Percentiles rank a stretch among this genome's conserved stretches.
phyloP scores from a whole-genome alignment of 2,113 vertebrate species.

The Opisthocomus hoazin region DNA sequence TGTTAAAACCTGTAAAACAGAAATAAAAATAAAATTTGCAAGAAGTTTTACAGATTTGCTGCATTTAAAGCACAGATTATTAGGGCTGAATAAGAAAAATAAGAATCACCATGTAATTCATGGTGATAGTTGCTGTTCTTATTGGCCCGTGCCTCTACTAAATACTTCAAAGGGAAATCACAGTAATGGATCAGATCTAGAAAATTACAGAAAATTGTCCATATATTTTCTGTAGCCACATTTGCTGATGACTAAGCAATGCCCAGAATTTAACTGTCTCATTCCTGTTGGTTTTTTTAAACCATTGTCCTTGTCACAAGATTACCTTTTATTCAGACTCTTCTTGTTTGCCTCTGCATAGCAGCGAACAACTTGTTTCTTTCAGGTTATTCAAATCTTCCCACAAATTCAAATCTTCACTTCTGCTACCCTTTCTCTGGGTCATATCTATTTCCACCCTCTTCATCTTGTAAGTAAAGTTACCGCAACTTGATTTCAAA shows the following conservation, averaged over 20 bases:
- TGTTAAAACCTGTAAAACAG: neutral
- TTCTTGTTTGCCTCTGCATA: neutral
- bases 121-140: neutral
- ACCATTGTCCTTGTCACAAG: neutral
- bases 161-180: neutral
- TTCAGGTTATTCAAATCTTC: neutral
- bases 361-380: neutral
- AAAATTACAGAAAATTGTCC: neutral
- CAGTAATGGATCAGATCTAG: fast-evolving
- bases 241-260: neutral
- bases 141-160: neutral
- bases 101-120: neutral
- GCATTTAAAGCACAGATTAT: neutral
- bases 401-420: too few relatives aligned
- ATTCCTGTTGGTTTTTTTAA: neutral
- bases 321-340: neutral
- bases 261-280: neutral
- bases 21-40: neutral
- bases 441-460: neutral
- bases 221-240: neutral
- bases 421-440: neutral
- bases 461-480: neutral
- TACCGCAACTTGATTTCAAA: neutral
- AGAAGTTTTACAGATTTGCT: neutral
- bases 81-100: neutral